Percentiles rank a stretch among this genome's conserved stretches.
Evolutionary conservation across 2,797 vertebrate species (phyloP).

Genomic region (Poeciliopsis turneri): DNA sequence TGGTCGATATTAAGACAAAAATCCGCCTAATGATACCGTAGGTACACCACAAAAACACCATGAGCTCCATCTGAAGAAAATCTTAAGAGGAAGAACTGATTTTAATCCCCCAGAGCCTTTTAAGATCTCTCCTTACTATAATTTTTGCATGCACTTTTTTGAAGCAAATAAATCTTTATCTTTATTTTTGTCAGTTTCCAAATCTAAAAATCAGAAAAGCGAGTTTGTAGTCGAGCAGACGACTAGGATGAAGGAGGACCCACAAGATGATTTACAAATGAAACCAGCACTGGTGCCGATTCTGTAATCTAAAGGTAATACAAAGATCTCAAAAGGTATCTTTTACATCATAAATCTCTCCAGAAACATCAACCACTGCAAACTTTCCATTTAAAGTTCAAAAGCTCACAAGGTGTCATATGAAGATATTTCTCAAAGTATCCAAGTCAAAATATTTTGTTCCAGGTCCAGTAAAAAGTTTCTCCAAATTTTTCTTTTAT

Average conservation of each 20-base stretch:
- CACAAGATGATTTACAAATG: constrained; percentile 91
- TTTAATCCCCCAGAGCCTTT: constrained; percentile 79
- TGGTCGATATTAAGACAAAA: constrained; percentile 87
- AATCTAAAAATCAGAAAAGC: constrained; percentile 86
- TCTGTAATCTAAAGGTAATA: constrained; percentile 88
- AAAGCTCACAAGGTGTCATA: constrained; percentile 99
- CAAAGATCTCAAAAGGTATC: constrained; percentile 94
- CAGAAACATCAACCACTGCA: constrained; percentile 90
- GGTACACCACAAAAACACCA: constrained; percentile 95
- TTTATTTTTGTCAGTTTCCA: constrained; percentile 84
- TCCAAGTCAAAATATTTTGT: constrained; percentile 99
- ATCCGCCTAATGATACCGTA: constrained; percentile 90
- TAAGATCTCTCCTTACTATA: constrained; percentile 83
- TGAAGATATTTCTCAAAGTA: constrained; percentile 99
- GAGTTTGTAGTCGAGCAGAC: constrained; percentile 82
- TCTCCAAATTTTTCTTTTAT: constrained; percentile 98
- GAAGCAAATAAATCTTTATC: constrained; percentile 79
- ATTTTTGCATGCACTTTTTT: constrained; percentile 84
- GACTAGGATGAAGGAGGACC: constrained; percentile 84
- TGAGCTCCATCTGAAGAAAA: constrained; percentile 94
- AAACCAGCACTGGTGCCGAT: constrained; percentile 90
- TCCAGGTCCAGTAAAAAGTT: constrained; percentile 99
- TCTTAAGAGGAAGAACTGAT: constrained; percentile 95
- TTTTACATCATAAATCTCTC: constrained; percentile 93
- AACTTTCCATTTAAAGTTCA: constrained; percentile 97